These are phyloP conservation scores for Euura lappo DNA, from an alignment of 1,140 invertebrate genomes.

Conservation along the genomic window DNA sequence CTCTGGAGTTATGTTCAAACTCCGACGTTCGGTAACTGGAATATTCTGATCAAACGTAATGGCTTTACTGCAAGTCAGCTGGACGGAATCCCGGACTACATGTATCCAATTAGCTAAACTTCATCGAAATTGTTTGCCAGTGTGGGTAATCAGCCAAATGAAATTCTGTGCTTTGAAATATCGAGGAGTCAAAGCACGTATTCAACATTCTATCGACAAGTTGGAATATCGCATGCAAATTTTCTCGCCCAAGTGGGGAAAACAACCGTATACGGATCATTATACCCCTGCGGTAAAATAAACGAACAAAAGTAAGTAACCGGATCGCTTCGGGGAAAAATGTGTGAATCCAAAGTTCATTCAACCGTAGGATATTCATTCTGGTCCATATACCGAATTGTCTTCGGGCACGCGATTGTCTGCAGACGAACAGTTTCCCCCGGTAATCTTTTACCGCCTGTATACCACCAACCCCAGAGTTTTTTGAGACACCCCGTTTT, in stretches of 20 bases:
- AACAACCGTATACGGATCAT: background rate
- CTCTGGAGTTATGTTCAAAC: no score
- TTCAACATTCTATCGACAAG: background rate
- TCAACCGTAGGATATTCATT: no score
- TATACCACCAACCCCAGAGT: background rate
- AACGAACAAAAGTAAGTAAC: background rate
- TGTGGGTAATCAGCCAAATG: background rate
- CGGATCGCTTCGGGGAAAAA: background rate
- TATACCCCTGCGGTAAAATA: background rate
- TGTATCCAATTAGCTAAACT: background rate
- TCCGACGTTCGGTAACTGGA: background rate
- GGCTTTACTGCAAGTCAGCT: background rate
- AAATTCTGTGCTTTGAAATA: background rate
- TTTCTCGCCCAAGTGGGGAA: background rate
- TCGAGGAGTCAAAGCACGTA: background rate
- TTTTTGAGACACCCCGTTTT: background rate
- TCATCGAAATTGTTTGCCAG: background rate
- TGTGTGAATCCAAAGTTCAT: no score
- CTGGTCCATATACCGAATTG: no score
- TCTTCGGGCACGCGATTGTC: background rate
- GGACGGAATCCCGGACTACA: background rate
- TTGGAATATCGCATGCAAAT: background rate
- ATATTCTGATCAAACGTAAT: background rate
- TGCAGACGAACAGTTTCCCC: background rate
- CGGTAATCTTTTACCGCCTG: background rate